Percentiles rank a stretch among this genome's conserved stretches.
Conservation (phyloP, 2,888 invertebrate species). For the Euplexia lucipara region DNA sequence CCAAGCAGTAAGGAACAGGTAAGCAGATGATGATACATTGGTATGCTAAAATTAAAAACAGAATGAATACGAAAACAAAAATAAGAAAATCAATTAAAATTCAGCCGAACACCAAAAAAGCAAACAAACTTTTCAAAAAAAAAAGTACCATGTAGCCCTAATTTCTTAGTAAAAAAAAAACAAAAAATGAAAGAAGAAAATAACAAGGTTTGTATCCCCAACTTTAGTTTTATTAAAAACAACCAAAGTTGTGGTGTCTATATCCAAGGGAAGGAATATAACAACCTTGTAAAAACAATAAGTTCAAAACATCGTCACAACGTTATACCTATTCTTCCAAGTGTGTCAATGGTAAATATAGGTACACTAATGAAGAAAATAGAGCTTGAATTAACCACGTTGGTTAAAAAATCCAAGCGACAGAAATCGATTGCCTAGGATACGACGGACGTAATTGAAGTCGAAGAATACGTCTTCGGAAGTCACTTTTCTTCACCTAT, state of each 20-base stretch:
- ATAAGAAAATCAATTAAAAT: not conserved
- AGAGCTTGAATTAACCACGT: too few relatives aligned
- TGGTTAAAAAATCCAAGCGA: too few relatives aligned
- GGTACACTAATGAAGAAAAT: too few relatives aligned
- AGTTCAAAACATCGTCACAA: not conserved
- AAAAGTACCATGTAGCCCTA: not conserved
- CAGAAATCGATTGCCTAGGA: too few relatives aligned
- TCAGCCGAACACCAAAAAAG: slow-evolving; percentile 8
- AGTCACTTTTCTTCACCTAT: too few relatives aligned
- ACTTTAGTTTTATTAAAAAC: not conserved
- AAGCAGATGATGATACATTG: too few relatives aligned
- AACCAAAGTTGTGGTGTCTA: not conserved
- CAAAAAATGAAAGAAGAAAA: not conserved
- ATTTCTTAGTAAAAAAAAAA: not conserved
- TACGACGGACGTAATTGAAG: too few relatives aligned
- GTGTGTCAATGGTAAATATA: too few relatives aligned
- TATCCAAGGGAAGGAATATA: not conserved
- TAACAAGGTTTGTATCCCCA: not conserved
- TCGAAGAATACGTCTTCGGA: too few relatives aligned
- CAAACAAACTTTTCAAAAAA: not conserved
- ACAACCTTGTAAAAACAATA: not conserved
- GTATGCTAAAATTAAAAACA: too few relatives aligned
- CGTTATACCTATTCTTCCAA: too few relatives aligned
- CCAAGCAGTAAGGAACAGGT: too few relatives aligned
- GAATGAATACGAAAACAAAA: not conserved